Percentiles rank a stretch among this genome's conserved stretches.
These are phyloP conservation scores for Malurus elegans DNA, from an alignment of 2,113 vertebrate genomes.

Conservation along the genomic window DNA sequence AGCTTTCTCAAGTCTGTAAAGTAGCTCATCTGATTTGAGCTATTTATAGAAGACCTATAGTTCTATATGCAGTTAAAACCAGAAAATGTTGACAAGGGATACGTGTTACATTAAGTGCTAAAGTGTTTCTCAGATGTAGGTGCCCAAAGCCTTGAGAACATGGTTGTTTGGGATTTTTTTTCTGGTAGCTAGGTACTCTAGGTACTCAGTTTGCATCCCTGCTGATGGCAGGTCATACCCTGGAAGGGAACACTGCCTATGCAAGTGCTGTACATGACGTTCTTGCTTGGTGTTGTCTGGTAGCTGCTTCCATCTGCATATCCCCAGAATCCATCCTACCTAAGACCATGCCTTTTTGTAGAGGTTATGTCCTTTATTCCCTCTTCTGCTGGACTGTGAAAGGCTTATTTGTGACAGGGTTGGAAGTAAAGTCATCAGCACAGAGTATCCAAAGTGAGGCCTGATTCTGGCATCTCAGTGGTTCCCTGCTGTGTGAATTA, in stretches of 20 bases:
- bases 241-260: not conserved
- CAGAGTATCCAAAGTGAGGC: not conserved
- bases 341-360: not conserved
- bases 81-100: not conserved
- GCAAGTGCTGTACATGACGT: not conserved
- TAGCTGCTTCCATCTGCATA: not conserved
- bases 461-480: not conserved
- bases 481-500: not conserved
- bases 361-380: not conserved
- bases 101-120: not conserved
- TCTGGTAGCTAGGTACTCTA: not conserved
- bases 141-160: not conserved
- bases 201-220: not conserved
- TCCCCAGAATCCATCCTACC: not conserved
- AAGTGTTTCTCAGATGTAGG: not conserved
- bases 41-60: not conserved
- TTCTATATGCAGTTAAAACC: not conserved
- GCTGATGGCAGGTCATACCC: not conserved
- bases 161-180: not conserved
- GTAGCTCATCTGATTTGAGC: not conserved
- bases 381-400: not conserved
- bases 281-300: not conserved
- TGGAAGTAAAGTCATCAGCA: not conserved
- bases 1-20: not conserved
- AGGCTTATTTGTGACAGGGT: not conserved